Evolutionary conservation across 1,140 invertebrate species (phyloP), one percentile per base, ranked within the genome.

Genomic region (Tetramorium simillimum): DNA sequence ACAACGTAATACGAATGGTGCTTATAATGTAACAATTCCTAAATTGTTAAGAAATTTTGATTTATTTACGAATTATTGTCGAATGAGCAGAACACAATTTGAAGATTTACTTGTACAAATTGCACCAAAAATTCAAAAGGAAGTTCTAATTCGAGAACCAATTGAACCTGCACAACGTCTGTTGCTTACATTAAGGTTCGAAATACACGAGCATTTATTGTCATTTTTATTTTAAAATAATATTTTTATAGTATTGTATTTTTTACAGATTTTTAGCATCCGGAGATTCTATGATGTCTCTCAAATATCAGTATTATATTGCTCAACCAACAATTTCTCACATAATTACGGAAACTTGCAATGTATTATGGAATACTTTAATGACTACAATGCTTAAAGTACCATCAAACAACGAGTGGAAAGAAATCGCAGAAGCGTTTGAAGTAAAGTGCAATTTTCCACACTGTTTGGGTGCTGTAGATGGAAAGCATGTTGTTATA

Each of bases 1-100:
- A 18, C 10, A 58, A n/a, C 51, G 12, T 21, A 21, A 75, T 0
- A 75, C 2, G n/a, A 3, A 73, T 37, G 51, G 51, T 12, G 70
- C 51, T 58, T 75, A 40, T 21, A 21, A 75, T 21, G 21, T 12
- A 58, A 40, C 51, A 21, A 40, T 58, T 21, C 72, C 72, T 3
- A 12, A 5, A 53, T 56, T 73, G 9, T 21, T 56, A 53, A 40
- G 33, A 75, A 16, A 75, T 40, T 10, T 7, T 14, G 37, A 56
- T 56, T 75, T 40, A 56, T 75, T 75, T 56, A 7, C 7, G 9
- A 75, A 75, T n/a, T 75, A 75, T 75, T 75, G 51, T 75, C 51
- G 72, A n/a, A 75, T 75, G 51, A 75, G 3, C 21, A 37, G 18
- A 58, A 40, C 12, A 56, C 21, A 56, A 56, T 75, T 75, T 40